Evolutionary conservation across 1,140 invertebrate genomes (phyloP).

Genomic region (Caenorhabditis brenneri): DNA sequence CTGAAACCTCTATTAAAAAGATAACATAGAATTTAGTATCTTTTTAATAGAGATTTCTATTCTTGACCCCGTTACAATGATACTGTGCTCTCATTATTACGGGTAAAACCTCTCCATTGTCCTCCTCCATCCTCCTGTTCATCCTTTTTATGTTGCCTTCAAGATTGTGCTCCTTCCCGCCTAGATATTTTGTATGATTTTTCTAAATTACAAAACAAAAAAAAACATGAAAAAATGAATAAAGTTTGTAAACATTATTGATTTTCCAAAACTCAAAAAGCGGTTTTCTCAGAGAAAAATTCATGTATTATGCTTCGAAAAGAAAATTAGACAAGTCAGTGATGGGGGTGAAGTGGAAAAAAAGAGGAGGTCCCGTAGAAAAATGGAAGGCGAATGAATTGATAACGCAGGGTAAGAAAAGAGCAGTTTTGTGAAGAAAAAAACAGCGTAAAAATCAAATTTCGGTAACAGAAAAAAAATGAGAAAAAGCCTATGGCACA

Average conservation of each 20-base stretch:
- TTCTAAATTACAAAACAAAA: background rate
- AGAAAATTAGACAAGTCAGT: too few relatives aligned
- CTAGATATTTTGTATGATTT: background rate
- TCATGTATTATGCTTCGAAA: too few relatives aligned
- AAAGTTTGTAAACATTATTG: background rate
- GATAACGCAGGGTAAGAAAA: too few relatives aligned
- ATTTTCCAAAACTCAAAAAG: too few relatives aligned
- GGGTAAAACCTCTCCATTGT: too few relatives aligned
- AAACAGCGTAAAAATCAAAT: background rate
- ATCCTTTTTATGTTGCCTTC: background rate
- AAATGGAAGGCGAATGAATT: too few relatives aligned
- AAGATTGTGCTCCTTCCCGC: background rate
- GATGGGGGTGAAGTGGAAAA: background rate
- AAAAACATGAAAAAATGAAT: constrained; percentile 21
- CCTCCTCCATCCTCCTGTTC: background rate
- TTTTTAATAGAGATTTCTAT: background rate
- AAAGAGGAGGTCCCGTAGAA: background rate
- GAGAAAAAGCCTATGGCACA: background rate
- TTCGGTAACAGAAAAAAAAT: background rate
- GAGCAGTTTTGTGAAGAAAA: too few relatives aligned
- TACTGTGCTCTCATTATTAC: background rate
- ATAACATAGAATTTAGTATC: too few relatives aligned
- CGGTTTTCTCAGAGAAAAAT: too few relatives aligned
- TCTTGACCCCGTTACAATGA: background rate
- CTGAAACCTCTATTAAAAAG: too few relatives aligned